Conservation (phyloP, 2,797 vertebrate genomes). For the Platyrinchus mystaceus region DNA sequence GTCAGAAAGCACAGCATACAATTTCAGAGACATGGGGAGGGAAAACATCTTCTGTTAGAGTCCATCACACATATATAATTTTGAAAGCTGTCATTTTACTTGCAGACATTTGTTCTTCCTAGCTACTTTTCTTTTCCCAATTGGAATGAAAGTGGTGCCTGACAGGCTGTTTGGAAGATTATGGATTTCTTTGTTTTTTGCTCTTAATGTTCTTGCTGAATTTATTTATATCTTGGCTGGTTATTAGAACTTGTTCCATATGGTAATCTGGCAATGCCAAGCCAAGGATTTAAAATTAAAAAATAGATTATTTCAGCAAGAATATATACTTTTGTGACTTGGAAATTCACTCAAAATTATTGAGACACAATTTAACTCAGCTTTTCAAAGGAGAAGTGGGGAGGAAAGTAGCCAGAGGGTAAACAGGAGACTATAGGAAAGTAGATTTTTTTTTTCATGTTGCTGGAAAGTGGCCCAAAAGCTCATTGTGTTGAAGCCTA, state of each 20-base stretch:
- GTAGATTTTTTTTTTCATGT: neutral
- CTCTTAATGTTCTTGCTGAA: slow-evolving; percentile 45
- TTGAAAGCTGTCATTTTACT: neutral
- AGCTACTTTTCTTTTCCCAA: neutral
- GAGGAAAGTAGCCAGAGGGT: neutral
- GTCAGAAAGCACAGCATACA: neutral
- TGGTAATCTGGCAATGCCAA: slow-evolving; percentile 61
- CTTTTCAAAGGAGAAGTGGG: neutral
- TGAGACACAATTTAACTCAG: neutral
- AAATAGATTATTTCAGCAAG: slow-evolving; percentile 33
- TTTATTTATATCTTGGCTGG: slow-evolving; percentile 67
- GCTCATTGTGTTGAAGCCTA: neutral
- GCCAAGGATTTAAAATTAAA: slow-evolving; percentile 31
- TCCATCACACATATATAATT: neutral
- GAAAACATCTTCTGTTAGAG: neutral
- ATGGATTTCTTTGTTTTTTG: slow-evolving; percentile 34
- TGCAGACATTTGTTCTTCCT: neutral
- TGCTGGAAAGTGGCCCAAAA: slow-evolving; percentile 21
- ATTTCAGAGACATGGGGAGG: neutral
- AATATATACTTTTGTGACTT: neutral
- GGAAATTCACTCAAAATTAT: neutral
- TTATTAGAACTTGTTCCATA: slow-evolving; percentile 66
- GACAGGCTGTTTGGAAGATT: slow-evolving; percentile 13
- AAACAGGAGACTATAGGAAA: neutral
- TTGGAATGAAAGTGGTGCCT: slow-evolving; percentile 16